phyloP scores from a whole-genome alignment of 1,140 invertebrate genomes.

The Diprion similis region DNA sequence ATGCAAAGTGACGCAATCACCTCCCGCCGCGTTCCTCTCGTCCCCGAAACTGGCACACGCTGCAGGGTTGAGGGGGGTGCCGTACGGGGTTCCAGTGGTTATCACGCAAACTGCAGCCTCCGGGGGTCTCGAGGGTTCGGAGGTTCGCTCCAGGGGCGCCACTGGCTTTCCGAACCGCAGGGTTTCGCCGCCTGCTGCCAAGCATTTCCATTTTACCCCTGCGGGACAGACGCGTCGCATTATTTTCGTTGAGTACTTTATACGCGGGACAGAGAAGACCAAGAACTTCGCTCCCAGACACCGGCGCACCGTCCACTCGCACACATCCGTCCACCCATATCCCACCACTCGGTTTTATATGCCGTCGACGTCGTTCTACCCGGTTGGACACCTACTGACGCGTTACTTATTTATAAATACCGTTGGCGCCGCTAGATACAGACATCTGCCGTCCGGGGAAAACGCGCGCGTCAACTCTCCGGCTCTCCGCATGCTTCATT shows the following conservation, averaged over 20 bases:
- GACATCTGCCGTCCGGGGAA: neutral
- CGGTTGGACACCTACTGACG: conserved; percentile 6
- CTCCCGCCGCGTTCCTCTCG: neutral
- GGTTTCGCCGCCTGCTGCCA: conserved; percentile 6
- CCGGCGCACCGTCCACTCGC: neutral
- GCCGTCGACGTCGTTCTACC: conserved; percentile 6
- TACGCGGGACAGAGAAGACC: neutral
- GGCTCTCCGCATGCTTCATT: too few species aligned
- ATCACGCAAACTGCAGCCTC: neutral
- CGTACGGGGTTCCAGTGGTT: neutral
- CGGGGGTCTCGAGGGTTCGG: neutral
- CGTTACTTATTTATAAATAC: conserved; percentile 6
- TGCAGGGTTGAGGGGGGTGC: neutral
- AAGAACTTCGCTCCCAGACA: neutral
- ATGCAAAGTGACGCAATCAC: neutral
- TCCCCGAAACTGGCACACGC: neutral
- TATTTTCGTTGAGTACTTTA: conserved; percentile 5
- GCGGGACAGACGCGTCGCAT: neutral
- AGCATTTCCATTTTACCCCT: conserved; percentile 5
- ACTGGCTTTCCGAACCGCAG: neutral
- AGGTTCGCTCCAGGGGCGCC: neutral
- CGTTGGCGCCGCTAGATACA: conserved; percentile 2
- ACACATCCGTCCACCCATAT: neutral
- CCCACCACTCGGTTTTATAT: neutral
- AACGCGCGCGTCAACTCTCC: neutral